Evolutionary conservation across 2,888 invertebrate genomes (phyloP), one percentile per base, ranked within the genome.

Genomic region (Caenorhabditis imperialis): DNA sequence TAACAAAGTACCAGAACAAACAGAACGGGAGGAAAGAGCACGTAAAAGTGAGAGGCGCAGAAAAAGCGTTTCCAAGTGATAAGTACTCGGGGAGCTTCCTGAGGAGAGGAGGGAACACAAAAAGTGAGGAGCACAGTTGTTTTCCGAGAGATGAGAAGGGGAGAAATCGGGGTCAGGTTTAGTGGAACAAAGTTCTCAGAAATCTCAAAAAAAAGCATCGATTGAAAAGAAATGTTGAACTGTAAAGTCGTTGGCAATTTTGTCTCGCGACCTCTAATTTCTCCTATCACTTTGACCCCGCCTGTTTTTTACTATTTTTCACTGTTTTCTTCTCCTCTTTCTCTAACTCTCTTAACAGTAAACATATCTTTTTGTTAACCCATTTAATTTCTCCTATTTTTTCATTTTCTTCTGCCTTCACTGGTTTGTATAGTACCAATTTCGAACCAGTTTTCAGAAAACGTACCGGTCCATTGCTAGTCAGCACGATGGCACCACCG

Each of bases 401-500:
- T 20, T 44, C 20, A 10, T 23, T 47, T 47, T 35, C 18, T 14
- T 14, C 33, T 35, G 22, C 35, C 22, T 12, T 35, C 35, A 30
- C 47, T 25, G 47, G n/a, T 3, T 25, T 14, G 25, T 47, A 23
- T 8, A 18, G 16, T 33, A 18, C 48, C 22, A 20, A 20, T 18
- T 4, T 22, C 22, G n/a, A 18, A 8, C 20, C 18, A n/a, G 16
- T n/a, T 7, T 48, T 38, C 22, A 22, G 30, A n/a, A n/a, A 12
- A 77, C 76, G 37, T 57, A 81, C 81, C 55, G 77, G 78, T 62
- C 61, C 67, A 18, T 51, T 73, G 16, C 54, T 63, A 16, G 70
- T 63, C 61, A 83, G 75, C 18, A 85, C 75, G 47, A 79, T 75
- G 27, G 79, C 77, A 18, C 83, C 79, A 18, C 85, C 85, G 12